A percentile compares a stretch with the other conserved stretches of the same genome.
Conservation (phyloP, 2,888 invertebrate genomes). For the Sesia apiformis region DNA sequence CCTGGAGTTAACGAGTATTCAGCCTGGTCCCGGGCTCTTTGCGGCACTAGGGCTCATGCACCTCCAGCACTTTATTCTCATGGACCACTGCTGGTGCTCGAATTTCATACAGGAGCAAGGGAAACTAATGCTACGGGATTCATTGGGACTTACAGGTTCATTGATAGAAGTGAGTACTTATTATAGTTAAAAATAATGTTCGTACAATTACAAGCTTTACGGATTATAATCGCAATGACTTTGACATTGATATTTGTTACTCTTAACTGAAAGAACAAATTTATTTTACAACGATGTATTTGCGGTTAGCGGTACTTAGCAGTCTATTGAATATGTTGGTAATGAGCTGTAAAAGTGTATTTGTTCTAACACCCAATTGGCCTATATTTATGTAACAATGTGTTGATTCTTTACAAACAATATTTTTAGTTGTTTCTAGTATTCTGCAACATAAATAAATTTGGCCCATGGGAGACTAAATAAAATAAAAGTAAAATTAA, state of each 20-base stretch:
- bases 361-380: too few relatives aligned
- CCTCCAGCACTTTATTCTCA: constrained; percentile 85
- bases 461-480: too few relatives aligned
- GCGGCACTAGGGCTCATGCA: constrained; percentile 80
- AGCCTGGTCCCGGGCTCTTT: constrained; percentile 82
- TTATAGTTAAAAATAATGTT: background rate
- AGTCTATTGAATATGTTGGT: background rate
- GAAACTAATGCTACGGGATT: constrained; percentile 78
- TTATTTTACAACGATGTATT: background rate
- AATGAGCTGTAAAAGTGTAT: too few relatives aligned
- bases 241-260: too few relatives aligned
- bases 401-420: too few relatives aligned
- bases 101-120: constrained; percentile 78
- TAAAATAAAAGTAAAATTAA: too few relatives aligned
- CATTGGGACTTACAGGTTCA: constrained; percentile 83
- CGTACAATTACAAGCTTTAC: background rate
- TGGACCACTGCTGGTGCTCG: constrained; percentile 80
- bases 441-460: too few relatives aligned
- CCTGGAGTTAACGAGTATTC: constrained; percentile 86
- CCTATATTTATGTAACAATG: too few relatives aligned
- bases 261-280: background rate
- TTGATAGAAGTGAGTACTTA: constrained; percentile 81
- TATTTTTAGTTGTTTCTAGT: too few relatives aligned
- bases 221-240: background rate
- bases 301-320: background rate